Conservation (phyloP, 2,113 vertebrate species). For the Mobula hypostoma region DNA sequence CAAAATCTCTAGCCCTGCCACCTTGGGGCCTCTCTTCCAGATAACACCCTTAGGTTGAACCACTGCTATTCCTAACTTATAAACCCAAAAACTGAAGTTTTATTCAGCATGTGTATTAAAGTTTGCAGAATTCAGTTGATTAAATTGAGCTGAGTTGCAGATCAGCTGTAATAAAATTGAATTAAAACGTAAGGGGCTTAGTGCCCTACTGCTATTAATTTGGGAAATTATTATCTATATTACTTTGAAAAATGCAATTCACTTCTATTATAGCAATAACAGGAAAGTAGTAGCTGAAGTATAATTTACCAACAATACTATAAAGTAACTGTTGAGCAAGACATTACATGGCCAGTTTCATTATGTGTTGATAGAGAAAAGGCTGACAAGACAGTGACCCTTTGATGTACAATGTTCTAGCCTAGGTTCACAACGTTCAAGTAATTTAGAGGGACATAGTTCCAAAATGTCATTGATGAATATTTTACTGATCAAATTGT, state of each 20-base stretch:
- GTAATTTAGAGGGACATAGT: background rate
- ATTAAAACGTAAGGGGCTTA: background rate
- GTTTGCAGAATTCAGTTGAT: background rate
- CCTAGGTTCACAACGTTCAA: background rate
- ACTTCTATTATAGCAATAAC: background rate
- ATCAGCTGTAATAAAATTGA: background rate
- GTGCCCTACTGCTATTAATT: background rate
- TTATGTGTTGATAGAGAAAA: background rate
- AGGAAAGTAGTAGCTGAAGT: background rate
- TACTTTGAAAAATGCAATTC: background rate
- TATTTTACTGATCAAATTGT: background rate
- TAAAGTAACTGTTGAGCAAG: background rate
- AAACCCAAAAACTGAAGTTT: background rate
- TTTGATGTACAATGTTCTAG: background rate
- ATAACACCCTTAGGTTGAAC: too few species aligned
- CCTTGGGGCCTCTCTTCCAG: too few species aligned
- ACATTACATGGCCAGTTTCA: background rate
- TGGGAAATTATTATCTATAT: background rate
- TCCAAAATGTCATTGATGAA: background rate
- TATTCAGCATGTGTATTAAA: background rate
- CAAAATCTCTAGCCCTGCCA: too few species aligned
- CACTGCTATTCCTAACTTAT: background rate
- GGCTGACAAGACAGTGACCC: background rate
- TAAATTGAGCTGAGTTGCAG: background rate
- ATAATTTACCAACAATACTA: background rate